Base-by-base conservation (phyloP, 2,113 vertebrate genomes). In the Mustela nigripes region DNA sequence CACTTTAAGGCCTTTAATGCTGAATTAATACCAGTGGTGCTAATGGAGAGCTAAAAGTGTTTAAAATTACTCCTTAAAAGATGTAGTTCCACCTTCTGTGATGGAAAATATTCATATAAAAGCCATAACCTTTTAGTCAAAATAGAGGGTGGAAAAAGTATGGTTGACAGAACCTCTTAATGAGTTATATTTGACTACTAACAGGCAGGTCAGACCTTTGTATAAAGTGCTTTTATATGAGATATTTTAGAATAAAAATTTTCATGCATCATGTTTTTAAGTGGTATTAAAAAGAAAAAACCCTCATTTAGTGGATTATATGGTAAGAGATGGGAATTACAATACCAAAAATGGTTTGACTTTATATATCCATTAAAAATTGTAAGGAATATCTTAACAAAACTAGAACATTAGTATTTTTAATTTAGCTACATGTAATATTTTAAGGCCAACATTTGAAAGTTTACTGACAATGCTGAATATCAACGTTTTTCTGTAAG, bases 41-140 rank as follows among this genome's bases (percentile, higher is more conserved):
- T 60, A 71, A 89, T 14, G 28, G 42, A 53, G 92, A 60, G 39
- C 53, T 83, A 36, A 83, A 87, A 83, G 39, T 19, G 2, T 83
- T 83, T 83, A 73, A 87, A 93, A 65, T 65, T 36, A 94, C 21
- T 91, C 65, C 50, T 83, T 91, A 69, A 82, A 8, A 87, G 82
- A 95, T 65, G 2, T 26, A 58, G 45, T 86, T 89, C 50, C 62
- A 95, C 31, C 78, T 92, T 89, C n/a, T 42, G 31, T 56, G 50
- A 39, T 1, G 86, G 56, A 48, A 3, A 42, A 28, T 28, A 88
- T 6, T 63, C 81, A 78, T 50, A 48, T n/a, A 48, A 71, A 89
- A 78, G 83, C 26, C 58, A 63, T 36, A 21, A 90, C 45, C 53
- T 92, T 50, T 69, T 42, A 67, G 42, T 84, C 62, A 89, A 89